These are phyloP conservation scores for Gymnothorax reevesii DNA, from an alignment of 2,797 vertebrate genomes.

Conservation along the genomic window DNA sequence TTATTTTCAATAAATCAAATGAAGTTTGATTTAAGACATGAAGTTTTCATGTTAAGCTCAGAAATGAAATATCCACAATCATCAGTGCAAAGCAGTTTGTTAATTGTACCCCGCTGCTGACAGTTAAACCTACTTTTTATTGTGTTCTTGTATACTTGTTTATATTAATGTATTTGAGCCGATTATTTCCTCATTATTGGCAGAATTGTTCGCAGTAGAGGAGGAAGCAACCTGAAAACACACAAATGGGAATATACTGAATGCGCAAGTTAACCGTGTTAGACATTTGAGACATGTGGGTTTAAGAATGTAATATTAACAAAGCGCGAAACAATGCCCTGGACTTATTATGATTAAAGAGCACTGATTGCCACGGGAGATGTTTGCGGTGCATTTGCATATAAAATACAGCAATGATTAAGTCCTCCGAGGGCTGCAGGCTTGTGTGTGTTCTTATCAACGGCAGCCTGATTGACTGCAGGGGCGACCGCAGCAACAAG, in stretches of 20 bases:
- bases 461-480: constrained; percentile 55
- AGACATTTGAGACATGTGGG: not conserved
- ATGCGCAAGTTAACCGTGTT: not conserved
- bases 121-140: not conserved
- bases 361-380: not conserved
- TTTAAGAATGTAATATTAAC: not conserved
- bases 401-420: not conserved
- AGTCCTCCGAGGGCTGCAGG: constrained; percentile 8
- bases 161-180: not conserved
- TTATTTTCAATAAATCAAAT: not conserved
- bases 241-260: not conserved
- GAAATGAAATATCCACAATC: not conserved
- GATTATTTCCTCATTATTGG: not conserved
- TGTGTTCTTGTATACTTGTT: not conserved
- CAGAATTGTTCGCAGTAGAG: not conserved
- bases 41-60: not conserved
- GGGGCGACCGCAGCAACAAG: constrained; percentile 50
- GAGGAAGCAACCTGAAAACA: not conserved
- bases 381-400: not conserved
- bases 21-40: not conserved
- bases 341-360: not conserved
- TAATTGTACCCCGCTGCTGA: not conserved
- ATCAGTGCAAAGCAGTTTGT: not conserved
- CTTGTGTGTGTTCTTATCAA: constrained; percentile 41
- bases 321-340: not conserved